Evolutionary conservation across 2,797 vertebrate genomes (phyloP).

Genomic region (Pseudopleuronectes americanus): DNA sequence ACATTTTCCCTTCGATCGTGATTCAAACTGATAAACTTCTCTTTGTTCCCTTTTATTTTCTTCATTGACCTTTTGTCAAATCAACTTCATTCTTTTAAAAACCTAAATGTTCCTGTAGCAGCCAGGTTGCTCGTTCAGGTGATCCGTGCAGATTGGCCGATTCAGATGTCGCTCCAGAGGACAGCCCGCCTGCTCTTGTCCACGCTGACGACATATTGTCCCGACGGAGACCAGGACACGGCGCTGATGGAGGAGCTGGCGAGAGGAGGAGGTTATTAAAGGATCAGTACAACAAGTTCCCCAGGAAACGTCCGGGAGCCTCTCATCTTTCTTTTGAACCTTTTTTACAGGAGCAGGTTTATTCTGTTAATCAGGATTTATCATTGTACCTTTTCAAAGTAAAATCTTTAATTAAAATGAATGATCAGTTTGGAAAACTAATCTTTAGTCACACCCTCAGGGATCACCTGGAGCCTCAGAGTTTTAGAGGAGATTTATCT

Average conservation of each 20-base stretch:
- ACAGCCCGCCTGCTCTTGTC: constrained; percentile 86
- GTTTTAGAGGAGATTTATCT: no score
- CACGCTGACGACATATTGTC: constrained; percentile 87
- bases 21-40: no score
- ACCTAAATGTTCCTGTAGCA: not conserved
- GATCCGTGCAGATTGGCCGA: not conserved
- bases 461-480: no score
- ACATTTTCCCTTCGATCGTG: not conserved
- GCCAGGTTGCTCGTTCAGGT: not conserved
- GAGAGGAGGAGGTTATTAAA: constrained; percentile 11
- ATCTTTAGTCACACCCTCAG: no score
- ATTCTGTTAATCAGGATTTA: no score
- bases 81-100: not conserved
- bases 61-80: not conserved
- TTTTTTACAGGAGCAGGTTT: no score
- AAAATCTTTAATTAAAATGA: no score
- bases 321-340: not conserved
- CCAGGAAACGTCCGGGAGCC: not conserved
- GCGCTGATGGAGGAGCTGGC: constrained; percentile 86
- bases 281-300: not conserved
- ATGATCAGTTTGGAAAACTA: no score
- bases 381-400: no score
- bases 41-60: not conserved
- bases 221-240: constrained; percentile 88
- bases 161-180: constrained; percentile 87